Percentiles rank a stretch among this genome's conserved stretches.
phyloP scores from a whole-genome alignment of 2,888 invertebrate genomes.

The Blera fallax region DNA sequence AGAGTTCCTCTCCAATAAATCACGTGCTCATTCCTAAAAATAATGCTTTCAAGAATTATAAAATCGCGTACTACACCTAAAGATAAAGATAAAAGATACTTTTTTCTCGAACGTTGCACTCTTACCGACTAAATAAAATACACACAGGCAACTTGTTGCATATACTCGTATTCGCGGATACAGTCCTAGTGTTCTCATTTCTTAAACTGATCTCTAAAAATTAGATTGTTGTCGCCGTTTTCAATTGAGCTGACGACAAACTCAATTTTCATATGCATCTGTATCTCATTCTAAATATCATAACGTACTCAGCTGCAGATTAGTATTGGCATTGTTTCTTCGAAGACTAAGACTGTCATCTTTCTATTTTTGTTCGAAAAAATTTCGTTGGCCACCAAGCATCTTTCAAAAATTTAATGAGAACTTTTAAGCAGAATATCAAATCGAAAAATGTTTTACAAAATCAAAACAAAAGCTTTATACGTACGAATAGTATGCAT shows the following conservation, averaged over 20 bases:
- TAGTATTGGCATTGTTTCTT: background rate
- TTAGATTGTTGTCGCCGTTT: conserved; percentile 16
- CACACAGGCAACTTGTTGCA: background rate
- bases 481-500: background rate
- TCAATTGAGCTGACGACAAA: conserved; percentile 24
- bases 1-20: background rate
- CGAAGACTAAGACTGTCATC: conserved; percentile 28
- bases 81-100: background rate
- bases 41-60: conserved; percentile 8
- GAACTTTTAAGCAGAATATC: background rate
- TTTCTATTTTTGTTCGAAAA: conserved; percentile 41
- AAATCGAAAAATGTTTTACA: too few species aligned
- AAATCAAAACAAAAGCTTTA: conserved; percentile 6
- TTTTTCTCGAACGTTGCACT: background rate
- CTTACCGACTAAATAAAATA: background rate
- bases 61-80: background rate
- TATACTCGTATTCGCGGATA: background rate
- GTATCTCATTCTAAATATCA: background rate
- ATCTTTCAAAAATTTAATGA: conserved; percentile 20
- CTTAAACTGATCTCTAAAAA: conserved; percentile 12
- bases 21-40: conserved; percentile 52
- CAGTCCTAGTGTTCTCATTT: background rate
- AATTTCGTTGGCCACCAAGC: background rate
- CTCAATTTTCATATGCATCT: background rate
- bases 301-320: background rate